Percentiles rank a stretch among this genome's conserved stretches.
Evolutionary conservation across 2,113 vertebrate species (phyloP).

Genomic region (Neopipo cinnamomea): DNA sequence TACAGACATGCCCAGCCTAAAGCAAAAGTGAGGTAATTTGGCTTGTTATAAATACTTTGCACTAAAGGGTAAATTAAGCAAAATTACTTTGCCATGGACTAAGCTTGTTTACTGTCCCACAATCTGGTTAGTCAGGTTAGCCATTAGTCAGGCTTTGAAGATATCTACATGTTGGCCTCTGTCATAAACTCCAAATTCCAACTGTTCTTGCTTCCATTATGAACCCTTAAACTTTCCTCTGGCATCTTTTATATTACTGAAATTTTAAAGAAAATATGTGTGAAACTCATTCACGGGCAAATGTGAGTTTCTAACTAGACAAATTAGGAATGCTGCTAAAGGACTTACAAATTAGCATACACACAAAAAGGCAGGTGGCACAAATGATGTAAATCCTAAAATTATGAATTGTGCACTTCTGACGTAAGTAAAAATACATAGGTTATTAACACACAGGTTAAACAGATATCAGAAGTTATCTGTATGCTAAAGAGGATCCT

Average conservation of each 20-base stretch:
- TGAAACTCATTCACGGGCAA: not conserved
- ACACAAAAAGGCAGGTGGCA: not conserved
- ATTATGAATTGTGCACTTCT: not conserved
- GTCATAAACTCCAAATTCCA: not conserved
- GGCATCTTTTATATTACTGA: not conserved
- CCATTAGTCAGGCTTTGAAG: not conserved
- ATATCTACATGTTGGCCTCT: not conserved
- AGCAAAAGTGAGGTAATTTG: not conserved
- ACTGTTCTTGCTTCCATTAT: not conserved
- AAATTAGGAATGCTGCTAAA: not conserved
- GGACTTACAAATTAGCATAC: not conserved
- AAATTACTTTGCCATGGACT: not conserved
- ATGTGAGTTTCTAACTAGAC: not conserved
- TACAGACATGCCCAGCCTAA: not conserved
- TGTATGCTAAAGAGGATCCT: not conserved
- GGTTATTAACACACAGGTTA: not conserved
- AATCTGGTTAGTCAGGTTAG: too few species aligned
- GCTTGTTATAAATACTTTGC: not conserved
- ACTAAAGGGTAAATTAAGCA: not conserved
- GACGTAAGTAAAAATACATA: not conserved
- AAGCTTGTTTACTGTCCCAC: not conserved
- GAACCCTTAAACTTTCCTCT: not conserved
- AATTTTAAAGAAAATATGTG: not conserved
- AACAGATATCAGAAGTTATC: not conserved
- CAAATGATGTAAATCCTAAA: not conserved